phyloP scores from a whole-genome alignment of 1,140 invertebrate species.

The Battus philenor region DNA sequence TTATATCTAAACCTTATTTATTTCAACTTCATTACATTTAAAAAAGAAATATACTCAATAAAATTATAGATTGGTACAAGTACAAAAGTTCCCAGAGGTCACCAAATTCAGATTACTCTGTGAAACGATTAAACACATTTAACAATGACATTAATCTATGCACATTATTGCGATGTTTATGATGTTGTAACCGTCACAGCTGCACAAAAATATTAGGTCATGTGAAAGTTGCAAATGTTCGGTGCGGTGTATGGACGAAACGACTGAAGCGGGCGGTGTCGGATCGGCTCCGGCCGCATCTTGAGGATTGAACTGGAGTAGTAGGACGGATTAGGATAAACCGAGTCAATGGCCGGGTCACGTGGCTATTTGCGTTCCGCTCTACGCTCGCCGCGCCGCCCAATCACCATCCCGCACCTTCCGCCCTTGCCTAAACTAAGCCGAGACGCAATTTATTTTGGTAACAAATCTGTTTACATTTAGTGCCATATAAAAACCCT shows the following conservation, averaged over 20 bases:
- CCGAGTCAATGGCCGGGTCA: slow-evolving; percentile 73
- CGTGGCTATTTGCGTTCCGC: slow-evolving; percentile 65
- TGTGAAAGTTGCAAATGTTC: slow-evolving; percentile 39
- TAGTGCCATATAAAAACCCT: slow-evolving; percentile 13
- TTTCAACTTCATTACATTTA: no score
- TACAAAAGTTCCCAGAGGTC: no score
- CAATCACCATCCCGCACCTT: slow-evolving; percentile 40
- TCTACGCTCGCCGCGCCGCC: slow-evolving; percentile 31
- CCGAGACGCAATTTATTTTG: slow-evolving; percentile 44
- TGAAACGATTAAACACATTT: no score
- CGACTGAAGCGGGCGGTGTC: slow-evolving; percentile 14
- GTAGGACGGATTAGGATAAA: slow-evolving; percentile 74
- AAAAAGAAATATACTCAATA: no score
- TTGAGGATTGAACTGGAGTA: slow-evolving; percentile 65
- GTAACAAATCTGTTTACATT: slow-evolving; percentile 49
- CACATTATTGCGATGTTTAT: no score
- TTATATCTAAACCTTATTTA: no score
- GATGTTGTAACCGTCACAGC: no score
- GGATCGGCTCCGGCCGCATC: slow-evolving; percentile 36
- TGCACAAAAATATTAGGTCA: slow-evolving; percentile 42
- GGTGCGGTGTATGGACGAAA: slow-evolving; percentile 20
- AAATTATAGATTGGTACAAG: no score
- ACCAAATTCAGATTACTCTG: no score
- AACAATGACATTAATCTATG: no score
- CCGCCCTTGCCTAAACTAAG: slow-evolving; percentile 34